These are phyloP conservation scores for Cephonodes hylas DNA, from an alignment of 2,888 invertebrate species.

Conservation along the genomic window DNA sequence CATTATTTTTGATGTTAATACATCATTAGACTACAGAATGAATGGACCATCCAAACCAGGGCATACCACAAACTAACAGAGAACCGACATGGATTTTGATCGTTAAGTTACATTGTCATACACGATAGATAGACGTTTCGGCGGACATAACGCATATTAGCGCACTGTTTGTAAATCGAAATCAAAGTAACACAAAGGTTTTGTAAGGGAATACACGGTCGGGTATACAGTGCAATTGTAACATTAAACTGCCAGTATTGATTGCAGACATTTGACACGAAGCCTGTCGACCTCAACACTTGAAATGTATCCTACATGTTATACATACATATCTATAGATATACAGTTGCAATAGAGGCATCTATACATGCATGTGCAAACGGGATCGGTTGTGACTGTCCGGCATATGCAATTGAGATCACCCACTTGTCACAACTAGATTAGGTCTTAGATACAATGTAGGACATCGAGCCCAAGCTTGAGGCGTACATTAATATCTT, in stretches of 20 bases:
- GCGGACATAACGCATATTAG: no score
- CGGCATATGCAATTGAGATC: background rate
- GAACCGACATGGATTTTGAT: no score
- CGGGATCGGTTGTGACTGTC: background rate
- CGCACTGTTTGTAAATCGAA: background rate
- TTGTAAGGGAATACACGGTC: background rate
- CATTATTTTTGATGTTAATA: no score
- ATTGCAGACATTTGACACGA: slow-evolving; percentile 4
- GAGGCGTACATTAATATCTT: background rate
- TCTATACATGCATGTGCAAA: background rate
- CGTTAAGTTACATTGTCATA: no score
- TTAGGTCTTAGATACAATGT: background rate
- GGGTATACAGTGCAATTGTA: background rate
- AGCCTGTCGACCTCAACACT: slow-evolving; percentile 4
- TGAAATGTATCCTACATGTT: background rate
- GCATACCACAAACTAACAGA: no score
- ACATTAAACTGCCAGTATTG: background rate
- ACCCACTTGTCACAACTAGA: background rate
- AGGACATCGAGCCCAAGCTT: background rate
- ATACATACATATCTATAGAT: no score
- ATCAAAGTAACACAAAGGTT: background rate
- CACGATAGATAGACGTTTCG: no score
- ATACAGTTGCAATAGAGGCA: no score
- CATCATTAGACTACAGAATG: no score
- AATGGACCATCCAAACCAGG: no score